A percentile compares a stretch with the other conserved stretches of the same genome.
These are phyloP conservation scores for Dascyllus trimaculatus DNA, from an alignment of 2,113 vertebrate genomes.

Conservation along the genomic window DNA sequence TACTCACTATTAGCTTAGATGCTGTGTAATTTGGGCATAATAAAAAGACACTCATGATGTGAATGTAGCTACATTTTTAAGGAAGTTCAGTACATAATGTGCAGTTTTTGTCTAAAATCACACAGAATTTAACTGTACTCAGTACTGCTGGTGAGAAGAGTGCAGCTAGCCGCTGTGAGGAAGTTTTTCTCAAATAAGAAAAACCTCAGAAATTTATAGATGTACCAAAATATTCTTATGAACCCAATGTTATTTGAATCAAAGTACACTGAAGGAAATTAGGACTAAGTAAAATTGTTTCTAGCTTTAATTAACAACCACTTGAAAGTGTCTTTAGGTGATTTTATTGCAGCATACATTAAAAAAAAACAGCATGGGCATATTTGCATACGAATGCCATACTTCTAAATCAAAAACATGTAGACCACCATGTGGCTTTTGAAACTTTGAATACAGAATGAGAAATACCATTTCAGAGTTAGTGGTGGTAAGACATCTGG, in stretches of 20 bases:
- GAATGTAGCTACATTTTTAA: too few species aligned
- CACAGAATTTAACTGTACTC: too few species aligned
- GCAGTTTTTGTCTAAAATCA: too few species aligned
- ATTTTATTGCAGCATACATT: slow-evolving; percentile 9
- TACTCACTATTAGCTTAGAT: neutral
- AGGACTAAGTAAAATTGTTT: neutral
- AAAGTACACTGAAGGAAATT: neutral
- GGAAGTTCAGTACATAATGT: too few species aligned
- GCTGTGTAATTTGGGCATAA: too few species aligned
- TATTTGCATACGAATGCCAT: neutral
- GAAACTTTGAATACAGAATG: slow-evolving; percentile 1
- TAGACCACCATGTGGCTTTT: neutral
- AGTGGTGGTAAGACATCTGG: slow-evolving; percentile 26
- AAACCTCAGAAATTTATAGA: neutral
- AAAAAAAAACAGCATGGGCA: slow-evolving; percentile 17
- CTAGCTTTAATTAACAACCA: neutral
- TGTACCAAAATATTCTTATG: neutral
- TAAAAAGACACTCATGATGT: too few species aligned
- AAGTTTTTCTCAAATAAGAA: too few species aligned
- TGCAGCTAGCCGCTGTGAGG: too few species aligned
- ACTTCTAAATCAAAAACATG: slow-evolving; percentile 17
- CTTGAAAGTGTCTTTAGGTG: neutral
- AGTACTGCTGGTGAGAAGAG: too few species aligned
- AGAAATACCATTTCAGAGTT: neutral
- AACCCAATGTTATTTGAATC: neutral